phyloP scores from a whole-genome alignment of 2,113 vertebrate species.

The Electrona antarctica region DNA sequence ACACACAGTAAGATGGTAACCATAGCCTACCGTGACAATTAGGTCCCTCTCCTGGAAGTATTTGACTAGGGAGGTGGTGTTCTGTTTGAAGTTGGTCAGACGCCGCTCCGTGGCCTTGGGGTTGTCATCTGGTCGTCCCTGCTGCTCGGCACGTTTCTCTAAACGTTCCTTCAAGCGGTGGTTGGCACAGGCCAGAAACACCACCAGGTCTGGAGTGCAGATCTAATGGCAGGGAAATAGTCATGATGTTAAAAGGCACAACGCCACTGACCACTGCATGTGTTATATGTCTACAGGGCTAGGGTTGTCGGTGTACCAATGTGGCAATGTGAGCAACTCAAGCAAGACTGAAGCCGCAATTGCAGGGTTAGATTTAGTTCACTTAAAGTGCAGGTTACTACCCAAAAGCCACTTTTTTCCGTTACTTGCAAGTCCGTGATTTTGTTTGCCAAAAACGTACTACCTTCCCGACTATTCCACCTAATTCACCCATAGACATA shows the following conservation, averaged over 20 bases:
- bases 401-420: no score
- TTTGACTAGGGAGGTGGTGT: constrained; percentile 90
- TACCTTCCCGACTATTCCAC: no score
- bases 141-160: constrained; percentile 90
- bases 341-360: no score
- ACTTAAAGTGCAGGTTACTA: no score
- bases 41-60: constrained; percentile 97
- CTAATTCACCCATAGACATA: no score
- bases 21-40: constrained; percentile 87
- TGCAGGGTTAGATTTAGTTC: no score
- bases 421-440: no score
- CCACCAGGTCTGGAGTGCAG: constrained; percentile 95
- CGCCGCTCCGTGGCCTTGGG: constrained; percentile 94
- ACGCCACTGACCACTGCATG: no score
- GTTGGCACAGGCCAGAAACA: constrained; percentile 93
- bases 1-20: background rate
- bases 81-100: constrained; percentile 96
- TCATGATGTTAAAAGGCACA: background rate
- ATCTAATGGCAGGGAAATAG: constrained; percentile 78
- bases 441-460: no score
- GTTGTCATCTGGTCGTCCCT: constrained; percentile 96
- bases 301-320: no score
- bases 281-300: background rate
- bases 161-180: constrained; percentile 92
- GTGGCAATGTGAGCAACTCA: no score